phyloP scores from a whole-genome alignment of 1,140 invertebrate species.

The Notospermus geniculatus region DNA sequence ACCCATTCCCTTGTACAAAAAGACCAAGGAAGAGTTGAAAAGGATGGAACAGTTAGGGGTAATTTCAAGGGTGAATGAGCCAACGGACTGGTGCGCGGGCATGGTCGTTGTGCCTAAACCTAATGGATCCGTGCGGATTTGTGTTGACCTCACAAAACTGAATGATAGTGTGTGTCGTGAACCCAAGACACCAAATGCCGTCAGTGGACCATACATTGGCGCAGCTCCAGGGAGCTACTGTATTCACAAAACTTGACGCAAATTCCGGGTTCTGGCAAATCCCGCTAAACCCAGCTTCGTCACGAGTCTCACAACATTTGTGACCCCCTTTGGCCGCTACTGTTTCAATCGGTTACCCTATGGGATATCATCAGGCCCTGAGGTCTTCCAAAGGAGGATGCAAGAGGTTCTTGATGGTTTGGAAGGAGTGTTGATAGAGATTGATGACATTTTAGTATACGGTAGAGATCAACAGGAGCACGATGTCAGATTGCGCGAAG shows the following conservation, averaged over 20 bases:
- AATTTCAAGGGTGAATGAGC: neutral
- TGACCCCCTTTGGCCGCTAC: no score
- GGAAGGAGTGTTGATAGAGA: no score
- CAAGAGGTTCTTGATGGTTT: no score
- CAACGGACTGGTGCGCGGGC: conserved; percentile 7
- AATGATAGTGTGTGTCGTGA: conserved; percentile 5
- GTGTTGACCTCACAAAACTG: conserved; percentile 13
- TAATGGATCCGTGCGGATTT: neutral
- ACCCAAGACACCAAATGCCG: neutral
- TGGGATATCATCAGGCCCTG: no score
- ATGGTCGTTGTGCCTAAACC: neutral
- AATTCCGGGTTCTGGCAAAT: conserved; percentile 5
- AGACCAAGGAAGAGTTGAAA: neutral
- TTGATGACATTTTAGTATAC: no score
- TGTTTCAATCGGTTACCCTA: no score
- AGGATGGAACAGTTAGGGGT: neutral
- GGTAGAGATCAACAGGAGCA: no score
- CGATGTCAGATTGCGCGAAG: no score
- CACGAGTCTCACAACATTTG: no score
- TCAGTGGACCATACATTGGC: conserved; percentile 4
- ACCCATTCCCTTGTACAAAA: neutral
- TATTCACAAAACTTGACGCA: conserved; percentile 4
- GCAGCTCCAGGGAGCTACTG: conserved; percentile 1
- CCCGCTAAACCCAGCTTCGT: neutral
- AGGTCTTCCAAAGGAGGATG: no score